A percentile compares a stretch with the other conserved stretches of the same genome.
These are phyloP conservation scores for Globodera ellingtonae DNA, from an alignment of 1,140 invertebrate species.

Conservation along the genomic window DNA sequence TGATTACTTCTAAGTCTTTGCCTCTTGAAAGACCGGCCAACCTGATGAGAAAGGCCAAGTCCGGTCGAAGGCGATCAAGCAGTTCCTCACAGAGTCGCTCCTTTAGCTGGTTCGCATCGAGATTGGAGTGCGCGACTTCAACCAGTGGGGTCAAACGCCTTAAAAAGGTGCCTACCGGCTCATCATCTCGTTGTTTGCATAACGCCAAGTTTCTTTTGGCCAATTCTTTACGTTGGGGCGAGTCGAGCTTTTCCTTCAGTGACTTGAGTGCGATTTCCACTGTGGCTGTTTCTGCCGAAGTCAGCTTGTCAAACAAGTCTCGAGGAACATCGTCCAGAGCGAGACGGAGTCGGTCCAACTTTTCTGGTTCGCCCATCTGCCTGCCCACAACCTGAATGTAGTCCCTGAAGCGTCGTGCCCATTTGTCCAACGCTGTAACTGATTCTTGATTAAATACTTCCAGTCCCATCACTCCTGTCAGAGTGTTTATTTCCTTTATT, in stretches of 20 bases:
- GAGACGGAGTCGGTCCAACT: not conserved
- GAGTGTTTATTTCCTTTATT: not conserved
- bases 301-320: not conserved
- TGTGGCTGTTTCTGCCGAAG: not conserved
- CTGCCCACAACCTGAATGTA: not conserved
- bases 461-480: not conserved
- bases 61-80: not conserved
- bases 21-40: not conserved
- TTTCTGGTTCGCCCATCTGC: not conserved
- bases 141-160: not conserved
- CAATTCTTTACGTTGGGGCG: not conserved
- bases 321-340: not conserved
- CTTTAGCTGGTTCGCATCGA: not conserved
- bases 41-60: constrained; percentile 6
- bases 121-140: not conserved
- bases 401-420: not conserved
- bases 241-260: not conserved
- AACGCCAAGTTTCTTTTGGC: not conserved
- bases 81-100: not conserved
- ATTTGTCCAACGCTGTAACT: not conserved
- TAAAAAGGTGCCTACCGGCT: not conserved
- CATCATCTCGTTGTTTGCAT: not conserved
- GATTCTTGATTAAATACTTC: constrained; percentile 2
- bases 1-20: constrained; percentile 6
- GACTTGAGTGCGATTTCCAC: not conserved